Conservation (phyloP, 2,888 invertebrate genomes). For the Junonia oenone region DNA sequence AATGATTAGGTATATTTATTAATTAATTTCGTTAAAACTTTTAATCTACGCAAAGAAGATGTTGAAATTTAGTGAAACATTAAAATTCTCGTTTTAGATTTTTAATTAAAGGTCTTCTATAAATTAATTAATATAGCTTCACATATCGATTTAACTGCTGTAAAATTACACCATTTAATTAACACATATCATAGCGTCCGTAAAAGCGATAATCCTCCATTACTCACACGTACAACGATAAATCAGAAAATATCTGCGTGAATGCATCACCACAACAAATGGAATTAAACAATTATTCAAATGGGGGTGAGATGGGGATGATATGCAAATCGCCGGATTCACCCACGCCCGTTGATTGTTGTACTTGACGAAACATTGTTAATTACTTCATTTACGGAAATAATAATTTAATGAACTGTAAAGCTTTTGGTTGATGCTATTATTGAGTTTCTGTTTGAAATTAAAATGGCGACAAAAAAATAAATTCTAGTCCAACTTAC, state of each 20-base stretch:
- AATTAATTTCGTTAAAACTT: too few species aligned
- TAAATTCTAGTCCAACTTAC: too few species aligned
- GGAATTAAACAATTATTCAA: constrained; percentile 70
- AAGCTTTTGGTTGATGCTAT: not conserved
- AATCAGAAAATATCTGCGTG: constrained; percentile 25
- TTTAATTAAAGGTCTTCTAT: not conserved
- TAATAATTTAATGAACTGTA: not conserved
- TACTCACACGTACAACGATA: constrained; percentile 15
- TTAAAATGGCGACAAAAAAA: too few species aligned
- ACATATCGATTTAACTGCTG: not conserved
- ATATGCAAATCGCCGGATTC: constrained; percentile 41
- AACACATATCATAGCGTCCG: not conserved
- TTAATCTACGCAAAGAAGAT: too few species aligned
- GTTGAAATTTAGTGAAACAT: too few species aligned
- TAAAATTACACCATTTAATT: not conserved
- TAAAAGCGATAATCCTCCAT: constrained; percentile 16
- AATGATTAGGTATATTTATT: too few species aligned
- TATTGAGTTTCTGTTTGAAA: too few species aligned
- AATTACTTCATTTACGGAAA: constrained; percentile 16
- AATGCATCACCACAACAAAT: constrained; percentile 40
- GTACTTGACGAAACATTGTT: constrained; percentile 16
- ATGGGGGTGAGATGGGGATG: constrained; percentile 55
- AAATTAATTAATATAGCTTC: not conserved
- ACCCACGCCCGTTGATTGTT: constrained; percentile 29
- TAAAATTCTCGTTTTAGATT: too few species aligned